These are phyloP conservation scores for Prosopocoilus inquinatus DNA, from an alignment of 2,888 invertebrate genomes.

Conservation along the genomic window DNA sequence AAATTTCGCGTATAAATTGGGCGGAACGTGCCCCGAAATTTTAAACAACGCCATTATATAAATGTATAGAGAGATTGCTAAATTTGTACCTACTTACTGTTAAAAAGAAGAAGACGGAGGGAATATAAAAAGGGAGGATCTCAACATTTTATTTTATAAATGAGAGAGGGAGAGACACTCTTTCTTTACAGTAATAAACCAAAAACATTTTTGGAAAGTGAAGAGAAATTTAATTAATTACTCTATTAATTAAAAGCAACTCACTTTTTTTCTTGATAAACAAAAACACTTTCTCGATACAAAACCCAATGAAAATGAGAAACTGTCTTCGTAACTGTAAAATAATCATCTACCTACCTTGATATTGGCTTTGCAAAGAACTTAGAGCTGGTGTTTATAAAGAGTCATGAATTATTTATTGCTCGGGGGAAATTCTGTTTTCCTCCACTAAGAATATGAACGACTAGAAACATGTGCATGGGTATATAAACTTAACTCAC, in stretches of 20 bases:
- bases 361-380: slow-evolving; percentile 15
- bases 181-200: too few relatives aligned
- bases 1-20: slow-evolving; percentile 15
- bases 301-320: slow-evolving; percentile 14
- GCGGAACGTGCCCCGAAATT: slow-evolving; percentile 12
- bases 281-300: too few relatives aligned
- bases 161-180: too few relatives aligned
- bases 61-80: slow-evolving; percentile 4
- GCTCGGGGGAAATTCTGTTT: slow-evolving; percentile 39
- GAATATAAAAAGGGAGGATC: too few relatives aligned
- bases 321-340: slow-evolving; percentile 26
- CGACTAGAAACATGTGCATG: slow-evolving; percentile 12
- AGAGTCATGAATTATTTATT: slow-evolving; percentile 42
- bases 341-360: slow-evolving; percentile 36
- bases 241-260: slow-evolving; percentile 7
- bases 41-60: slow-evolving; percentile 1
- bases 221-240: neutral
- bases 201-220: neutral
- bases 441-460: neutral
- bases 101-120: neutral
- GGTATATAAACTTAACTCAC: slow-evolving; percentile 6
- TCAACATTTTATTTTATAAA: too few relatives aligned
- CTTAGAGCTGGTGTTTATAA: slow-evolving; percentile 29
- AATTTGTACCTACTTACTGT: neutral
- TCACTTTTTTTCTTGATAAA: too few relatives aligned